These are phyloP conservation scores for Drosophila maculinotata DNA, from an alignment of 2,888 invertebrate species.

Conservation along the genomic window DNA sequence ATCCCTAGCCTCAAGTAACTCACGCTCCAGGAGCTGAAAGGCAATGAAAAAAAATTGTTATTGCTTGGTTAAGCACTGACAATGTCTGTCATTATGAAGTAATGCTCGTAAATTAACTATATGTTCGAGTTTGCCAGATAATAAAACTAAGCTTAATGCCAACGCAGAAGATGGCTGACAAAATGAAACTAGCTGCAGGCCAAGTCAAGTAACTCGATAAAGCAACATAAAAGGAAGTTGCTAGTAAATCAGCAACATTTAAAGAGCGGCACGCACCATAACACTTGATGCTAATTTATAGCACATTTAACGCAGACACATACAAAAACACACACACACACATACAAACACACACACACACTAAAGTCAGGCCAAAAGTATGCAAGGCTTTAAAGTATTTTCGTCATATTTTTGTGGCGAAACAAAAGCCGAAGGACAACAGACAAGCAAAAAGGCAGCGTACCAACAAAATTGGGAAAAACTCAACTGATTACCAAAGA, in stretches of 20 bases:
- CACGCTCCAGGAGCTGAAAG: neutral
- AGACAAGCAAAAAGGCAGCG: neutral
- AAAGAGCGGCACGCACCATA: conserved; percentile 45
- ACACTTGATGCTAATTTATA: conserved; percentile 68
- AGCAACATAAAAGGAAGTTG: conserved; percentile 30
- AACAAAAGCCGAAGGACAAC: conserved; percentile 15
- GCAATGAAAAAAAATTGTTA: conserved; percentile 1
- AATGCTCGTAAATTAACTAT: conserved; percentile 34
- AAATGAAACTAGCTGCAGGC: conserved; percentile 12
- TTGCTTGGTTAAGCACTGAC: neutral
- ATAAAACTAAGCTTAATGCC: conserved; percentile 38
- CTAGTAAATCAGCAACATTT: conserved; percentile 46
- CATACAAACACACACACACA: conserved; percentile 7
- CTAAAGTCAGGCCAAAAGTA: conserved; percentile 18
- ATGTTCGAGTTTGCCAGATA: conserved; percentile 27
- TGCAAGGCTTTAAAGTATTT: conserved; percentile 15
- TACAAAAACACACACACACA: conserved; percentile 11
- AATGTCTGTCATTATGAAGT: conserved; percentile 13
- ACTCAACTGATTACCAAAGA: conserved; percentile 41
- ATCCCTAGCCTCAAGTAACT: too few relatives aligned
- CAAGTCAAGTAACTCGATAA: conserved; percentile 30
- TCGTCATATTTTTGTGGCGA: conserved; percentile 9
- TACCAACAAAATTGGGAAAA: conserved; percentile 12
- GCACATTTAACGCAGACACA: conserved; percentile 38
- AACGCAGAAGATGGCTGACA: conserved; percentile 11